phyloP scores from a whole-genome alignment of 2,888 invertebrate species.

The Rambutsinella grinnellia region DNA sequence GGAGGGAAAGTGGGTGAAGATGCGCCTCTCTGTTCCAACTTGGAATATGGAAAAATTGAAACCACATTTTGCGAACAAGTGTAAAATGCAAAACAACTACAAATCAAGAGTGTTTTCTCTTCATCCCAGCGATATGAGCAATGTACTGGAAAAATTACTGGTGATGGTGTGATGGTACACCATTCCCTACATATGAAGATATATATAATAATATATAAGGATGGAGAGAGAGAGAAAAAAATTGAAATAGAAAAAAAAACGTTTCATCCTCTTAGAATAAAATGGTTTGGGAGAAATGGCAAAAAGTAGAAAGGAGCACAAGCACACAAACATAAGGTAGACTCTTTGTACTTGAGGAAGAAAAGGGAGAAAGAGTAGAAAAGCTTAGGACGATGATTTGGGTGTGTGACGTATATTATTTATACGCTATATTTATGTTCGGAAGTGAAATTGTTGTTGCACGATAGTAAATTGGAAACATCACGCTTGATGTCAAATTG shows the following conservation, averaged over 20 bases:
- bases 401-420: slow-evolving; percentile 1
- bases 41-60: slow-evolving; percentile 5
- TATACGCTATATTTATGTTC: neutral
- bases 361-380: no score
- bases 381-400: no score
- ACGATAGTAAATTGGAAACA: slow-evolving; percentile 47
- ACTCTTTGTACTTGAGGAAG: no score
- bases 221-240: no score
- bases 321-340: neutral
- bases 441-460: slow-evolving; percentile 29
- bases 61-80: slow-evolving; percentile 3
- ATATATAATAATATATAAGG: no score
- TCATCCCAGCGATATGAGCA: slow-evolving; percentile 10
- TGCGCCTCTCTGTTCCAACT: no score
- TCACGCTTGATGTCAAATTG: slow-evolving; percentile 51
- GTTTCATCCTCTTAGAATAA: neutral
- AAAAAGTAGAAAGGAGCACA: neutral
- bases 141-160: slow-evolving; percentile 45
- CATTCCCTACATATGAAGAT: no score
- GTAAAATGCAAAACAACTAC: neutral
- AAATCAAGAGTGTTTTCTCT: slow-evolving; percentile 11
- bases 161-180: slow-evolving; percentile 12
- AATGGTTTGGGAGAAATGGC: neutral
- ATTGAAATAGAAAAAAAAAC: neutral
- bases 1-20: neutral